These are phyloP conservation scores for Saguinus midas DNA, from an alignment of 2,113 vertebrate species.

Conservation along the genomic window DNA sequence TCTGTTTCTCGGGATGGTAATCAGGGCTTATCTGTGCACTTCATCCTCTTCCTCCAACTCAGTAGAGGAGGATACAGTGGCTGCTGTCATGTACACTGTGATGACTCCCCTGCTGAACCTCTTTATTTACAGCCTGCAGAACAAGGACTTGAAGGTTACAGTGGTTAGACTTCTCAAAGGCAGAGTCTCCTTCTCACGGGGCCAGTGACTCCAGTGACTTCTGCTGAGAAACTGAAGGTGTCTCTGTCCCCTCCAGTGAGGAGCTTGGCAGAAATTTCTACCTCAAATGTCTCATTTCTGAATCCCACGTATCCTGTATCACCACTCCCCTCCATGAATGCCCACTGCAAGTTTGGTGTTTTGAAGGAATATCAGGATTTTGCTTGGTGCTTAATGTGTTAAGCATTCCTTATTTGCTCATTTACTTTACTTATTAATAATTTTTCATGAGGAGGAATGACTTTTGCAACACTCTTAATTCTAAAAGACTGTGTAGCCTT, in stretches of 20 bases:
- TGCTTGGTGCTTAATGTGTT: background rate
- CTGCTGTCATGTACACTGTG: conserved; percentile 58
- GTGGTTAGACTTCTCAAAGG: conserved; percentile 46
- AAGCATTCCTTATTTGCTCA: background rate
- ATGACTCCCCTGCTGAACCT: conserved; percentile 60
- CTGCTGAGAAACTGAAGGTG: background rate
- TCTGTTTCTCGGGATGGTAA: conserved; percentile 69
- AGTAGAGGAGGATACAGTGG: conserved; percentile 23
- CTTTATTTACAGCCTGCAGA: conserved; percentile 64
- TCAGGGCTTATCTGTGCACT: conserved; percentile 65
- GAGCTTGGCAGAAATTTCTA: background rate
- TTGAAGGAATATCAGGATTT: background rate
- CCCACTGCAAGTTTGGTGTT: background rate
- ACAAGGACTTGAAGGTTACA: conserved; percentile 59
- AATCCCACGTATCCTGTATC: background rate
- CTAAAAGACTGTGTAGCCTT: background rate
- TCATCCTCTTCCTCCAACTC: background rate
- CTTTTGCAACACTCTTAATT: background rate
- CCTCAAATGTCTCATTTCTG: background rate
- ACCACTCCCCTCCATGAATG: rapidly evolving
- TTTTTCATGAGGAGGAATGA: background rate
- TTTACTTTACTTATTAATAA: background rate
- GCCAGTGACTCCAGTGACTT: background rate
- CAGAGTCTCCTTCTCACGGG: background rate
- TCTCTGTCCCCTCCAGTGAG: background rate